These are phyloP conservation scores for Chiloscyllium plagiosum DNA, from an alignment of 2,113 vertebrate species.

Conservation along the genomic window DNA sequence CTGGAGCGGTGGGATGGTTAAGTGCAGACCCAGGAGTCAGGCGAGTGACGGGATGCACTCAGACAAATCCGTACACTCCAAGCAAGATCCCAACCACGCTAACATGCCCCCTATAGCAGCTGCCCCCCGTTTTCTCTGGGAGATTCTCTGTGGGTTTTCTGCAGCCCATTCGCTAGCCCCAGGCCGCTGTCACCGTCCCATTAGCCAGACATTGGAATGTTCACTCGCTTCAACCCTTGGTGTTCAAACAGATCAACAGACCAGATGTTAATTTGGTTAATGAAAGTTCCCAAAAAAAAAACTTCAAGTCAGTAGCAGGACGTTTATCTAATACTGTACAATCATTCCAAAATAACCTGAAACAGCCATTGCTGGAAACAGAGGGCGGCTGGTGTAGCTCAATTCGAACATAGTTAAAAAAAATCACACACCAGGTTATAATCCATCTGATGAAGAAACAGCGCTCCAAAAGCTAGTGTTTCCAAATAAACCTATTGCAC, in stretches of 20 bases:
- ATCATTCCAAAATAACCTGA: not conserved
- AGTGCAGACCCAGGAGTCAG: not conserved
- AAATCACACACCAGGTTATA: no score
- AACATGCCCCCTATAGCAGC: no score
- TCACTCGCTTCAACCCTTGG: not conserved
- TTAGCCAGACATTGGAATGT: not conserved
- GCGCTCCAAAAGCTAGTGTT: no score
- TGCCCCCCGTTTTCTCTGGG: no score
- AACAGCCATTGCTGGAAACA: not conserved
- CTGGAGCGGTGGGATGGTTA: not conserved
- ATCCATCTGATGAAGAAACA: no score
- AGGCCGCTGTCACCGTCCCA: no score
- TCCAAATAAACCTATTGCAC: no score
- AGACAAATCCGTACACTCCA: not conserved
- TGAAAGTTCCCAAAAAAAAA: not conserved
- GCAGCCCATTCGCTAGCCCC: no score
- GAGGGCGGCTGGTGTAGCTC: not conserved
- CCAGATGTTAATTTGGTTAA: not conserved
- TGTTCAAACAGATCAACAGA: not conserved
- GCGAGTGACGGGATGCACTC: not conserved
- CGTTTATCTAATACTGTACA: not conserved
- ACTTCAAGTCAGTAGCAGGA: not conserved
- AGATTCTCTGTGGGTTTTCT: no score
- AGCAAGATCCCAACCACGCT: not conserved
- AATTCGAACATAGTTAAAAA: no score